Evolutionary conservation across 2,113 vertebrate genomes (phyloP).

Genomic region (Oryzias woworae): DNA sequence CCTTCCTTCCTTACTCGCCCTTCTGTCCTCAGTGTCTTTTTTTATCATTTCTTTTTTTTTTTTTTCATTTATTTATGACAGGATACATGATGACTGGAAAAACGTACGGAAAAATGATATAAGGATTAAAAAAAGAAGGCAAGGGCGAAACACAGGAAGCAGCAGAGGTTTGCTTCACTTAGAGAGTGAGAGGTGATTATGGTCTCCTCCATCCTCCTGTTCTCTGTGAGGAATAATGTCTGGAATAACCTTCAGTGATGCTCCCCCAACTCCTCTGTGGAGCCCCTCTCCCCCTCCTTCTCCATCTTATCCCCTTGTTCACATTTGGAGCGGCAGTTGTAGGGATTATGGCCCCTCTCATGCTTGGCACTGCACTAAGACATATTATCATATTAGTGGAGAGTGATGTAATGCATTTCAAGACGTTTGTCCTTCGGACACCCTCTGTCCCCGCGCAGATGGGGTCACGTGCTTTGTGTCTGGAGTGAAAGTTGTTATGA

Average conservation of each 20-base stretch:
- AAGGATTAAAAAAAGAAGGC: not conserved
- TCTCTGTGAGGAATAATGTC: slow-evolving; percentile 56
- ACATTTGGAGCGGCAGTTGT: slow-evolving; percentile 46
- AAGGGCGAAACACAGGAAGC: slow-evolving; percentile 28
- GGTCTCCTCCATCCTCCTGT: slow-evolving; percentile 34
- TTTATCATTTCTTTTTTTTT: not conserved
- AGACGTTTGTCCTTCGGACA: slow-evolving; percentile 75
- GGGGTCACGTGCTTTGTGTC: slow-evolving; percentile 66
- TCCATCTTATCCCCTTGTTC: slow-evolving; percentile 58
- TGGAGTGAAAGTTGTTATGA: slow-evolving; percentile 34
- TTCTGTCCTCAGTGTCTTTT: not conserved
- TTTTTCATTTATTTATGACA: not conserved
- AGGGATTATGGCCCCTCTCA: slow-evolving; percentile 67
- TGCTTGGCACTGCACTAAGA: slow-evolving; percentile 55
- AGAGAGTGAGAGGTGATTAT: slow-evolving; percentile 36
- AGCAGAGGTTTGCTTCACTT: slow-evolving; percentile 16
- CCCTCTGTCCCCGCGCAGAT: slow-evolving; percentile 68
- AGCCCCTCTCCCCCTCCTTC: slow-evolving; percentile 27
- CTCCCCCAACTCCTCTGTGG: slow-evolving; percentile 28
- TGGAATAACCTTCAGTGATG: slow-evolving; percentile 67
- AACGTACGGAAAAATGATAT: not conserved
- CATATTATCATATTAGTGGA: slow-evolving; percentile 71
- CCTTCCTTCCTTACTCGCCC: not conserved
- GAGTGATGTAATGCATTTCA: slow-evolving; percentile 73
- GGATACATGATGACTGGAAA: slow-evolving; percentile 1